Base-by-base conservation (phyloP, 2,888 invertebrate genomes). In the Pseudoips prasinana region DNA sequence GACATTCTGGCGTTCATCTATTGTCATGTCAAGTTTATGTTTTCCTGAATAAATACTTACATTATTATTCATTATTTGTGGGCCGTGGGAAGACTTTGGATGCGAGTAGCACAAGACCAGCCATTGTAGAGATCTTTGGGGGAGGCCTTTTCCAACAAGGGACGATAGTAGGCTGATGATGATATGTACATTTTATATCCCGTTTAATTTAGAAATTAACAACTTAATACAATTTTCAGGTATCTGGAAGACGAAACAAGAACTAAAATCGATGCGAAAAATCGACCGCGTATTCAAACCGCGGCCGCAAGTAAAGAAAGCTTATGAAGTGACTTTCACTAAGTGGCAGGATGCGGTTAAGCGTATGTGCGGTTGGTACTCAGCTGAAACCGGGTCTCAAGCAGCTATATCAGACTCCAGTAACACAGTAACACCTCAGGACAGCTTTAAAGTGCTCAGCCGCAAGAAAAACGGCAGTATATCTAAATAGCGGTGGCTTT, bases 181-280 rank as follows among this genome's bases (percentile, higher is more conserved):
- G n/a, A n/a, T n/a, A n/a, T n/a, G n/a, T n/a, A n/a, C n/a, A n/a
- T n/a, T n/a, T n/a, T n/a, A n/a, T n/a, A n/a, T n/a, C n/a, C n/a
- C n/a, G n/a, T n/a, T n/a, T n/a, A n/a, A n/a, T n/a, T n/a, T n/a
- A n/a, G n/a, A n/a, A n/a, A n/a, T n/a, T n/a, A n/a, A n/a, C n/a
- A n/a, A n/a, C n/a, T n/a, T n/a, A n/a, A n/a, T n/a, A n/a, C n/a
- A n/a, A 4, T 20, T 65, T 72, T 8, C 73, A 94, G 94, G 94
- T 55, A 83, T 96, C 42, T 96, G 95, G 95, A 90, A 91, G 51
- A 88, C 88, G 27, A 91, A 92, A 57, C 90, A 92, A 1, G 93
- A 95, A 47, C 66, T 96, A 10, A 76, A 82, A 36, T 64, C 88
- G 5, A 77, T 94, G 27, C 90, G 92, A 10, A 80, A 89, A 60